Evolutionary conservation across 2,888 invertebrate species (phyloP), one percentile per base, ranked within the genome.

Genomic region (Microplitis deprimator): DNA sequence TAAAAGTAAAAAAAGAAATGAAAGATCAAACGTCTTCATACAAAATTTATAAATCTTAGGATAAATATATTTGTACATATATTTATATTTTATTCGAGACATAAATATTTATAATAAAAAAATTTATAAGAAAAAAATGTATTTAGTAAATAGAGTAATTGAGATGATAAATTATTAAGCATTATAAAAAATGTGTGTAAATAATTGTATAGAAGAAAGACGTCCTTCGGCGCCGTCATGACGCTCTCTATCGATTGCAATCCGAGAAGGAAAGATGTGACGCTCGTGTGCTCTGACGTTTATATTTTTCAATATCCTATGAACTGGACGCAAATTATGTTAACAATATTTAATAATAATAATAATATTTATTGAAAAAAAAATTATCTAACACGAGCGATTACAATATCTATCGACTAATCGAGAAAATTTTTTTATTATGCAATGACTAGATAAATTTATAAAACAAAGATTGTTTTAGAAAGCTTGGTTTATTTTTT

Each of bases 211-310:
- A 50, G 61, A 79, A 85, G 80, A 80, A 82, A 84, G 81, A 77
- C 79, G 77, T 80, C 79, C 85, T 84, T 84, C 81, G 87, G 86
- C 87, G 86, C 86, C 87, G 84, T 81, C 83, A 84, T 80, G 87
- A 83, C 87, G 87, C 83, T 82, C 81, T 84, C 83, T 87, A 87
- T 87, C 82, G 87, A 87, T 87, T 86, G 83, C 83, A 84, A 84
- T 85, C 84, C 83, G 81, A 78, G 78, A 75, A 75, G 72, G 72
- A 76, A 73, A 73, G 40, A 67, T 67, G 59, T 41, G 5, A 59
- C 65, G 62, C 61, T 41, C 62, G 20, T 77, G 76, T 74, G 61
- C 60, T 7, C n/a, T 5, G 41, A 17, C 40, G 17, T 62, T 73
- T 39, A 59, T 29, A 50, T 40, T 71, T 50, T 50, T 71, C 60